phyloP scores from a whole-genome alignment of 2,797 vertebrate genomes.

The Enteromius mattozi region DNA sequence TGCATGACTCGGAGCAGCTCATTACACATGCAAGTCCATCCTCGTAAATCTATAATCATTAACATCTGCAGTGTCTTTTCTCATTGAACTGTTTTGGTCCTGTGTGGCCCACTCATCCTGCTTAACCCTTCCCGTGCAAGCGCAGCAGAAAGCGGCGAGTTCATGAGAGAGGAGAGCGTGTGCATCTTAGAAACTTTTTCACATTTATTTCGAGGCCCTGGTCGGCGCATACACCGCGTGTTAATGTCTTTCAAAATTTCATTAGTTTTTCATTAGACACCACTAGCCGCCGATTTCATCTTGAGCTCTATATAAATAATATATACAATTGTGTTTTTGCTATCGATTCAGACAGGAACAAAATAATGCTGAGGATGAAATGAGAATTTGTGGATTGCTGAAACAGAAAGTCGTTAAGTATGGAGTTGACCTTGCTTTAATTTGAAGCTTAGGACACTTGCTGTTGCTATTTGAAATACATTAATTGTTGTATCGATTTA shows the following conservation, averaged over 20 bases:
- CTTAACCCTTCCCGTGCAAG: conserved; percentile 81
- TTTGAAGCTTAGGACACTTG: conserved; percentile 66
- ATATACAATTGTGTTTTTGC: conserved; percentile 74
- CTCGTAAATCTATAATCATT: conserved; percentile 83
- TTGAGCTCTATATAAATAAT: conserved; percentile 74
- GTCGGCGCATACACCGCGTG: not conserved
- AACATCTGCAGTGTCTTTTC: conserved; percentile 82
- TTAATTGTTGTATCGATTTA: conserved; percentile 62
- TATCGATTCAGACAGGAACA: conserved; percentile 75
- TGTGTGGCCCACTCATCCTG: conserved; percentile 82
- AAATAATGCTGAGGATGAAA: conserved; percentile 71
- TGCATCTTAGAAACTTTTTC: conserved; percentile 49
- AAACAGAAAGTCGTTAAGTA: conserved; percentile 78
- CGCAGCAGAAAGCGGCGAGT: conserved; percentile 75
- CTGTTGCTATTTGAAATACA: conserved; percentile 61
- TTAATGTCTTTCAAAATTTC: conserved; percentile 64
- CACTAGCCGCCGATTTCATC: conserved; percentile 75
- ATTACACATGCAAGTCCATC: conserved; percentile 77
- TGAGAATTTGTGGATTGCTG: conserved; percentile 72
- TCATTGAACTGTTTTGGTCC: conserved; percentile 80
- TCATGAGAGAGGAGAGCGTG: conserved; percentile 50
- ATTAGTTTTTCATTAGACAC: conserved; percentile 67
- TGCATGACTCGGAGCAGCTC: conserved; percentile 61
- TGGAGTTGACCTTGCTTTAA: conserved; percentile 72
- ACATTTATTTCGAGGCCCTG: conserved; percentile 17